phyloP scores from a whole-genome alignment of 2,113 vertebrate genomes.

The Podocnemis expansa region DNA sequence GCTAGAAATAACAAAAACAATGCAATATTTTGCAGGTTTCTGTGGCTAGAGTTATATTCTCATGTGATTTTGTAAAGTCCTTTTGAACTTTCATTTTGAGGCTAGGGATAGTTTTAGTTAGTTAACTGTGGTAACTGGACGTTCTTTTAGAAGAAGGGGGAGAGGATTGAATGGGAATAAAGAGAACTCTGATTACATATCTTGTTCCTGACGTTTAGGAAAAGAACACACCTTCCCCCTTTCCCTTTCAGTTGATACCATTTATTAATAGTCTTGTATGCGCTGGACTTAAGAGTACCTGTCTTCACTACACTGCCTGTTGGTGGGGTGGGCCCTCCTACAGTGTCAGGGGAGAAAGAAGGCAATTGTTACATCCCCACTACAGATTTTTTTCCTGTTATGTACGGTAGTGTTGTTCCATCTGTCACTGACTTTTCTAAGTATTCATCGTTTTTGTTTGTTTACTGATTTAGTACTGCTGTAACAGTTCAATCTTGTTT shows the following conservation, averaged over 20 bases:
- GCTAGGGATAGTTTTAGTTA: neutral
- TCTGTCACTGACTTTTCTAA: too few relatives aligned
- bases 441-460: neutral
- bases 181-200: rapidly evolving
- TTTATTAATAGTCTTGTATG: too few relatives aligned
- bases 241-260: too few relatives aligned
- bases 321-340: too few relatives aligned
- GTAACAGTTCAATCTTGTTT: neutral
- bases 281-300: too few relatives aligned
- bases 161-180: neutral
- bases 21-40: neutral
- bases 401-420: too few relatives aligned
- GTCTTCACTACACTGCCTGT: too few relatives aligned
- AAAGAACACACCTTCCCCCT: too few relatives aligned
- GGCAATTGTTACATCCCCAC: neutral
- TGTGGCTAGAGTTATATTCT: neutral
- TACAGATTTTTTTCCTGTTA: too few relatives aligned
- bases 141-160: neutral
- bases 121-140: neutral
- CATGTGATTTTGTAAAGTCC: too few relatives aligned
- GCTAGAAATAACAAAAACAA: neutral
- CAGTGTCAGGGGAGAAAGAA: neutral
- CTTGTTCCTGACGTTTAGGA: neutral
- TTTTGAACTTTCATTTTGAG: neutral
- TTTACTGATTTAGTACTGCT: neutral